These are phyloP conservation scores for Brachymystax lenok DNA, from an alignment of 2,797 vertebrate genomes.

Conservation along the genomic window DNA sequence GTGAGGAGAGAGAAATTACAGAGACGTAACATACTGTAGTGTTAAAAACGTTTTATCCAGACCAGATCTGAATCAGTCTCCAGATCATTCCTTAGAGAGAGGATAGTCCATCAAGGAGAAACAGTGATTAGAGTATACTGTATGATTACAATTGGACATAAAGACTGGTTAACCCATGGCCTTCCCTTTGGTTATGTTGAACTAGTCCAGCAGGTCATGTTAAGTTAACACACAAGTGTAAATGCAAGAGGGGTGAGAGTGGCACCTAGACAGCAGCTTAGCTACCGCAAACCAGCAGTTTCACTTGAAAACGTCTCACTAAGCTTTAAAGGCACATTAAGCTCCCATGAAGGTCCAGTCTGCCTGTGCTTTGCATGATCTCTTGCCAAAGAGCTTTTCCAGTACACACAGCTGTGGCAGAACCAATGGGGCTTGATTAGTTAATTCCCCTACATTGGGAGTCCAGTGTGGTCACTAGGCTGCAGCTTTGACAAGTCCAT, in stretches of 20 bases:
- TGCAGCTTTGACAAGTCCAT: slow-evolving; percentile 41
- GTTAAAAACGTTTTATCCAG: not conserved
- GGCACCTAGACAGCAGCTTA: not conserved
- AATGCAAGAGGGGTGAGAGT: slow-evolving; percentile 30
- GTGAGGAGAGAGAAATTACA: slow-evolving; percentile 34
- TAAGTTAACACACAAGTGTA: slow-evolving; percentile 24
- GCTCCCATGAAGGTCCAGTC: slow-evolving; percentile 35
- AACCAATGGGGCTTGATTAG: slow-evolving; percentile 53
- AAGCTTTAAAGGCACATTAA: slow-evolving; percentile 44
- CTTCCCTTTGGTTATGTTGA: not conserved
- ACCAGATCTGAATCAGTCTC: slow-evolving; percentile 3
- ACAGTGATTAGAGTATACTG: not conserved
- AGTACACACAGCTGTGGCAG: slow-evolving; percentile 32
- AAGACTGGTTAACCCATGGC: not conserved
- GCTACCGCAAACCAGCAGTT: not conserved
- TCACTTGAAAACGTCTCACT: slow-evolving; percentile 33
- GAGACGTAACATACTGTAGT: not conserved
- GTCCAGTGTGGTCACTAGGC: slow-evolving; percentile 36
- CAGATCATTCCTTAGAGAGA: slow-evolving; percentile 18
- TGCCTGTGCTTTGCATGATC: slow-evolving; percentile 37
- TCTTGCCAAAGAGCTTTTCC: slow-evolving; percentile 30
- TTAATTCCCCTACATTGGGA: slow-evolving; percentile 35
- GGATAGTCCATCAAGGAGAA: slow-evolving; percentile 1
- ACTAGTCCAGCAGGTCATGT: not conserved
- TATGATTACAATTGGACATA: not conserved